A percentile compares a stretch with the other conserved stretches of the same genome.
These are phyloP conservation scores for Myanophis thanlyinensis DNA, from an alignment of 2,113 vertebrate genomes.

Conservation along the genomic window DNA sequence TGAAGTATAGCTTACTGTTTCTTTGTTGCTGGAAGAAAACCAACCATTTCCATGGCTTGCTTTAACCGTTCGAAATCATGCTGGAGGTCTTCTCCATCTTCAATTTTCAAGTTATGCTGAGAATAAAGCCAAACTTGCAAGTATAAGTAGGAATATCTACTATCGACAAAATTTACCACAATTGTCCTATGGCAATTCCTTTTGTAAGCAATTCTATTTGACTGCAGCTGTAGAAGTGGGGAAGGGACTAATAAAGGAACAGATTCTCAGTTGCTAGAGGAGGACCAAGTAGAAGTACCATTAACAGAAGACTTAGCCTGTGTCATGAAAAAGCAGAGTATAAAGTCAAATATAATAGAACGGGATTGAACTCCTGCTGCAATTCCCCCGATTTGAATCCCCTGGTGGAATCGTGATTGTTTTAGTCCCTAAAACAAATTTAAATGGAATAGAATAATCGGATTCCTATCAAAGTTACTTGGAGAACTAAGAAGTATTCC, in stretches of 20 bases:
- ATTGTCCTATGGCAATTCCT: not conserved
- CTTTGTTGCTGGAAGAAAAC: constrained; percentile 93
- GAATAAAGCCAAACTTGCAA: not conserved
- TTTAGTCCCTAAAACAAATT: not conserved
- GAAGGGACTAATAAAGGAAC: not conserved
- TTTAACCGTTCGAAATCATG: constrained; percentile 96
- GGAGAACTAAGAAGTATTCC: not conserved
- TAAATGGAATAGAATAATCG: not conserved
- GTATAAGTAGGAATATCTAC: not conserved
- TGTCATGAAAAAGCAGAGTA: not conserved
- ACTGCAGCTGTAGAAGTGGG: not conserved
- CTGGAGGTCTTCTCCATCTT: constrained; percentile 91
- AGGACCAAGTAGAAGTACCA: not conserved
- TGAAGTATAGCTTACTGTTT: constrained; percentile 82
- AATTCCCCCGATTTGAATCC: not conserved
- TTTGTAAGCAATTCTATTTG: not conserved
- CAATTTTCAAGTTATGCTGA: constrained; percentile 96
- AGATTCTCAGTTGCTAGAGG: not conserved
- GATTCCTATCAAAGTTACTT: not conserved
- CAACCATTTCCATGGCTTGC: constrained; percentile 99
- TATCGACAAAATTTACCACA: not conserved
- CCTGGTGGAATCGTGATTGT: not conserved
- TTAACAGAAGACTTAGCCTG: not conserved
- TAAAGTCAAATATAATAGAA: not conserved
- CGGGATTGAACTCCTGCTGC: not conserved